Percentiles rank a stretch among this genome's conserved stretches.
Evolutionary conservation across 2,797 vertebrate species (phyloP).

Genomic region (Leuciscus waleckii): DNA sequence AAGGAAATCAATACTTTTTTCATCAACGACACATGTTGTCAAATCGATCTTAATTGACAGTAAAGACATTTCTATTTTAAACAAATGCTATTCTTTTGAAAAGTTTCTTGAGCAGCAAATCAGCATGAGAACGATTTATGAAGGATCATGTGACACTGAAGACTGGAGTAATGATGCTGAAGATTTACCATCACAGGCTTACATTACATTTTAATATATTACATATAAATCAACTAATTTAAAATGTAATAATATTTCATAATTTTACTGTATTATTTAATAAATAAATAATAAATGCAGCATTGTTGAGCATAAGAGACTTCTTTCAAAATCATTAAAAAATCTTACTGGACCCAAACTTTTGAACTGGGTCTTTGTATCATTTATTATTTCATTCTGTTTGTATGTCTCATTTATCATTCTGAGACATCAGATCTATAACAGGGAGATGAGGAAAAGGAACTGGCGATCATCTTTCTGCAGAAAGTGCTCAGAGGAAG

Average conservation of each 20-base stretch:
- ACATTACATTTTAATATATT: neutral
- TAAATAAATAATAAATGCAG: neutral
- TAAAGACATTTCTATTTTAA: neutral
- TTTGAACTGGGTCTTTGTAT: neutral
- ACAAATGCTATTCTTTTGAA: neutral
- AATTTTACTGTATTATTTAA: neutral
- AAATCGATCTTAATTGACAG: neutral
- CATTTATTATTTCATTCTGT: neutral
- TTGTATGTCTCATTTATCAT: neutral
- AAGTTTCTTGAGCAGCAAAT: neutral
- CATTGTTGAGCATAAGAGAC: neutral
- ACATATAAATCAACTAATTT: neutral
- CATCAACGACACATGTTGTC: neutral
- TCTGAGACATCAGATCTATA: neutral
- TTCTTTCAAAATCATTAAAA: neutral
- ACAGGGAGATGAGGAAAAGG: conserved; percentile 88
- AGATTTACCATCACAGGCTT: neutral
- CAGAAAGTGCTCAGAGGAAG: conserved; percentile 91
- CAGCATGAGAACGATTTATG: neutral
- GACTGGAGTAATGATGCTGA: neutral
- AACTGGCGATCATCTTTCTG: conserved; percentile 86
- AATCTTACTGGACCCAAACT: neutral
- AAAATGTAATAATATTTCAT: neutral
- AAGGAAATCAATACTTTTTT: neutral
- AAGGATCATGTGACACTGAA: neutral